These are phyloP conservation scores for Charadrius vociferus DNA, from an alignment of 2,113 vertebrate genomes.

Conservation along the genomic window DNA sequence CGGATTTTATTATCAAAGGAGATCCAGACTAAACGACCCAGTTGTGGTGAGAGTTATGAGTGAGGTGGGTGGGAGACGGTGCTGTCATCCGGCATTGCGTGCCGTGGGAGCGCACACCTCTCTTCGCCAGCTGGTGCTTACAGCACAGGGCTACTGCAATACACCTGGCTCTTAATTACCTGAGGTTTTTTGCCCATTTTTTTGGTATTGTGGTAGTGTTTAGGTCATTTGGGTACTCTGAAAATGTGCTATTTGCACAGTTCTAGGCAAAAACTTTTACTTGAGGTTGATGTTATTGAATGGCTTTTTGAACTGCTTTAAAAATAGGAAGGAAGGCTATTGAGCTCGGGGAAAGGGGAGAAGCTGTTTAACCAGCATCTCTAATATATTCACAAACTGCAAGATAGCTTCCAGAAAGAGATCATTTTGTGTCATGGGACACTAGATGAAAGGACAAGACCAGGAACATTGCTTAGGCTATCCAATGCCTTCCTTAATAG, in stretches of 20 bases:
- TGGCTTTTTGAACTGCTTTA: not conserved
- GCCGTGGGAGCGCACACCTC: not conserved
- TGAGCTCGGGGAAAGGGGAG: not conserved
- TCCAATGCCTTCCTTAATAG: not conserved
- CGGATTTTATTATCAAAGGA: not conserved
- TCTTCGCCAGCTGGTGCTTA: not conserved
- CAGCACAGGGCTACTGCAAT: not conserved
- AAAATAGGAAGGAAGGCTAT: not conserved
- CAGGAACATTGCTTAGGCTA: not conserved
- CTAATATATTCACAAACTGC: not conserved
- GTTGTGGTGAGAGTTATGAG: not conserved
- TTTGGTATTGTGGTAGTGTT: not conserved
- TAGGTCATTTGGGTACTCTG: too few relatives aligned
- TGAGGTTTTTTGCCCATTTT: not conserved
- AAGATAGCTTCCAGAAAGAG: not conserved
- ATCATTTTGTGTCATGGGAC: not conserved
- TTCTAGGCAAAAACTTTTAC: not conserved
- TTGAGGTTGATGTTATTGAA: not conserved
- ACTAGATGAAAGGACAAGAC: constrained; percentile 9
- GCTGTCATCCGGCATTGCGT: not conserved
- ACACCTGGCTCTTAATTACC: not conserved
- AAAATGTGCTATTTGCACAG: not conserved
- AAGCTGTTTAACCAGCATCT: not conserved
- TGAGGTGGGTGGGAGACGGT: not conserved
- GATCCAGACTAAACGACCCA: not conserved